phyloP scores from a whole-genome alignment of 2,113 vertebrate genomes.

The Anarhynchus alexandrinus region DNA sequence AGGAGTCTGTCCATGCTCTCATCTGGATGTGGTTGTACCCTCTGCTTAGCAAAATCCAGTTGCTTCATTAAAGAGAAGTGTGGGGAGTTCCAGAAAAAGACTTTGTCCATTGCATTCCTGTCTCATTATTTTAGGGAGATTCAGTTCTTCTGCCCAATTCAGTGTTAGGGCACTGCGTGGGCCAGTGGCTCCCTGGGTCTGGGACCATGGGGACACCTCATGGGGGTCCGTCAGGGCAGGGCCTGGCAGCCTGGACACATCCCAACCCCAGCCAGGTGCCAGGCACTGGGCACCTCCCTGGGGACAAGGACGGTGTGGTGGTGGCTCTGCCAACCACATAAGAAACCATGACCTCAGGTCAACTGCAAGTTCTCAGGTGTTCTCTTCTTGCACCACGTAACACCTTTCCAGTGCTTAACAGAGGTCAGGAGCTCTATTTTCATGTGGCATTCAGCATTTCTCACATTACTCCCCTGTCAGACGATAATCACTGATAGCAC shows the following conservation, averaged over 20 bases:
- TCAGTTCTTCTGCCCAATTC: background rate
- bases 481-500: background rate
- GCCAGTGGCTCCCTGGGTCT: background rate
- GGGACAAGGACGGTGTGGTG: background rate
- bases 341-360: background rate
- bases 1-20: background rate
- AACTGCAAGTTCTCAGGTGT: background rate
- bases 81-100: background rate
- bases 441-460: background rate
- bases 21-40: background rate
- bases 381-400: background rate
- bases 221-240: background rate
- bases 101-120: background rate
- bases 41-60: background rate
- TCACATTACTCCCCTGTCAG: background rate
- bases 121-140: background rate
- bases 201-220: rapidly evolving
- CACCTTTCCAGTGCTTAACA: too few species aligned
- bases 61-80: background rate
- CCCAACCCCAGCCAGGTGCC: background rate
- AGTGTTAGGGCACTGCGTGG: background rate
- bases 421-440: background rate
- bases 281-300: rapidly evolving
- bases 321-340: background rate
- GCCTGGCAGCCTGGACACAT: background rate